Conservation (phyloP, 2,888 invertebrate species). For the Agonopterix arenella region DNA sequence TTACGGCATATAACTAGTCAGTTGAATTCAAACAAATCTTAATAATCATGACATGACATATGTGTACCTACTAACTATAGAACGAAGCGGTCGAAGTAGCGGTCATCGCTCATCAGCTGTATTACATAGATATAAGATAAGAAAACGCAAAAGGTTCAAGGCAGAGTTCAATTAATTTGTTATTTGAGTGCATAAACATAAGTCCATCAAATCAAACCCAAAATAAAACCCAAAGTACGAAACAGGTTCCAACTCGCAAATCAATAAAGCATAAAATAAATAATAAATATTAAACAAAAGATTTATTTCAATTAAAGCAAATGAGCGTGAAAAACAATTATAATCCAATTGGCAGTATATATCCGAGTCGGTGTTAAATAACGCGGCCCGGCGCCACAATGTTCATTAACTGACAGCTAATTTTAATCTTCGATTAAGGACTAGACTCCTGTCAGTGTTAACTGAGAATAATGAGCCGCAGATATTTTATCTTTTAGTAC, state of each 20-base stretch:
- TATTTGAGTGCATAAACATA: too few species aligned
- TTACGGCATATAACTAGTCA: too few species aligned
- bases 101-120: too few species aligned
- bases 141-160: too few species aligned
- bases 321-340: constrained; percentile 74
- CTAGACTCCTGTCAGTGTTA: constrained; percentile 46
- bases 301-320: constrained; percentile 66
- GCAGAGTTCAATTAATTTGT: too few species aligned
- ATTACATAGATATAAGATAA: too few species aligned
- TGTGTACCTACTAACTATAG: too few species aligned
- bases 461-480: constrained; percentile 45
- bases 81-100: too few species aligned
- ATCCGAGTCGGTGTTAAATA: constrained; percentile 48
- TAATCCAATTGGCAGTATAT: constrained; percentile 53
- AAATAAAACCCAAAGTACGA: constrained; percentile 4
- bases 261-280: constrained; percentile 37
- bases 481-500: not conserved
- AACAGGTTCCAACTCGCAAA: constrained; percentile 11
- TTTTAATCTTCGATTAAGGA: constrained; percentile 69
- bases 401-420: constrained; percentile 62
- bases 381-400: constrained; percentile 31
- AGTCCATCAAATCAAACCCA: constrained; percentile 5
- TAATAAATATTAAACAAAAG: constrained; percentile 54
- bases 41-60: too few species aligned
- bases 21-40: too few species aligned